Evolutionary conservation across 2,113 vertebrate genomes (phyloP).

Genomic region (Gymnogyps californianus): DNA sequence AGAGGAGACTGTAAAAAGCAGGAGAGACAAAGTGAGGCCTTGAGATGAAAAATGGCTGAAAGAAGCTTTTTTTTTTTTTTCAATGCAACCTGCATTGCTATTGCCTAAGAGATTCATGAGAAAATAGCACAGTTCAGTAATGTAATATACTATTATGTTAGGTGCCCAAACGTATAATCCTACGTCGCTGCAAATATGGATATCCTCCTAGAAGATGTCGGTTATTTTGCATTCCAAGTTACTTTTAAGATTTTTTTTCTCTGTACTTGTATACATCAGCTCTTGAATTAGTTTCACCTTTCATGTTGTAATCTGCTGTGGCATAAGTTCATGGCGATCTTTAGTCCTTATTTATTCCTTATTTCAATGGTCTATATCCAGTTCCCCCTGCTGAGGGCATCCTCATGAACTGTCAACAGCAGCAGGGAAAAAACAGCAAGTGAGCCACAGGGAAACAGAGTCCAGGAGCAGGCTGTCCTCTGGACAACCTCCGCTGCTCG

Average conservation of each 20-base stretch:
- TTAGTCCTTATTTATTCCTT: background rate
- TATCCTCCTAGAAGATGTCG: background rate
- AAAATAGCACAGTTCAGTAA: background rate
- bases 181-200: background rate
- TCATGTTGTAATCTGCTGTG: background rate
- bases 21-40: background rate
- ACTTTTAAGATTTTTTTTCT: background rate
- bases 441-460: background rate
- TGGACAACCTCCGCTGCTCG: background rate
- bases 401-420: slow-evolving; percentile 20
- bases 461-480: background rate
- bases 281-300: background rate
- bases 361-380: background rate
- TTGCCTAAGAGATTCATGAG: background rate
- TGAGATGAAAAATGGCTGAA: background rate
- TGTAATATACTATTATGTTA: background rate
- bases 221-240: background rate
- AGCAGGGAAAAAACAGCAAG: slow-evolving; percentile 20
- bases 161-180: background rate
- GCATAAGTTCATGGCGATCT: background rate
- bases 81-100: background rate
- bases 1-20: background rate
- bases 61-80: background rate
- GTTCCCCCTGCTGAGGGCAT: background rate
- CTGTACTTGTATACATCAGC: background rate